These are phyloP conservation scores for Delia radicum DNA, from an alignment of 1,140 invertebrate genomes.

Conservation along the genomic window DNA sequence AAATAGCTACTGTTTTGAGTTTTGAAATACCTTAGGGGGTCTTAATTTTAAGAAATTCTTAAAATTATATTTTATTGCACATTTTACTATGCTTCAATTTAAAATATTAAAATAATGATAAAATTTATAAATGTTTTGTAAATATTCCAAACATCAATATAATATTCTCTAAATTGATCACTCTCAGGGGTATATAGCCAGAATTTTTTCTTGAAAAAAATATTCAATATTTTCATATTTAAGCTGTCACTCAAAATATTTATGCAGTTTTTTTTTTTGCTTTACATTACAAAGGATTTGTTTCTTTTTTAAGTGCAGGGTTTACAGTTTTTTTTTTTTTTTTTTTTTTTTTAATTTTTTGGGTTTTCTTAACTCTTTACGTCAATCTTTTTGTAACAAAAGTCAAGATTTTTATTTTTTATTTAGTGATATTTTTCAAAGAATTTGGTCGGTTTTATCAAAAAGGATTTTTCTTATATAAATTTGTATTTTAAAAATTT, in stretches of 20 bases:
- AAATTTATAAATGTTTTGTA: constrained; percentile 9
- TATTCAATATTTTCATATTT: not conserved
- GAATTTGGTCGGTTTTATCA: constrained; percentile 8
- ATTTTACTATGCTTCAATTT: constrained; percentile 6
- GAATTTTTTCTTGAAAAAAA: too few relatives aligned
- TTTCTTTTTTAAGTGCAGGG: not conserved
- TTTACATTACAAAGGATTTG: not conserved
- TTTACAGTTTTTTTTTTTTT: not conserved
- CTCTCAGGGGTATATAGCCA: constrained; percentile 1
- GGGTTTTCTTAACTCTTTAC: not conserved
- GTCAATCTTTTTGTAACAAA: constrained; percentile 9
- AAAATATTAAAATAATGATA: not conserved
- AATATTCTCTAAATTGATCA: not conserved
- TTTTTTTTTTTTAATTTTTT: not conserved
- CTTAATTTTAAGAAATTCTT: not conserved
- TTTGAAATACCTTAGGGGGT: not conserved
- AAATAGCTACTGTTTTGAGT: not conserved
- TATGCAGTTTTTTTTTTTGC: constrained; percentile 20
- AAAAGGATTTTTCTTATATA: not conserved
- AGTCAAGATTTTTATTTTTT: not conserved
- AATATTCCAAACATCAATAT: not conserved
- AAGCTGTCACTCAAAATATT: constrained; percentile 32
- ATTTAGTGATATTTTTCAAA: not conserved
- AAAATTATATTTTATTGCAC: not conserved
- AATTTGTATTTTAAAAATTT: not conserved